Base-by-base conservation (phyloP, 1,140 invertebrate genomes). In the Brevipalpus yothersi region DNA sequence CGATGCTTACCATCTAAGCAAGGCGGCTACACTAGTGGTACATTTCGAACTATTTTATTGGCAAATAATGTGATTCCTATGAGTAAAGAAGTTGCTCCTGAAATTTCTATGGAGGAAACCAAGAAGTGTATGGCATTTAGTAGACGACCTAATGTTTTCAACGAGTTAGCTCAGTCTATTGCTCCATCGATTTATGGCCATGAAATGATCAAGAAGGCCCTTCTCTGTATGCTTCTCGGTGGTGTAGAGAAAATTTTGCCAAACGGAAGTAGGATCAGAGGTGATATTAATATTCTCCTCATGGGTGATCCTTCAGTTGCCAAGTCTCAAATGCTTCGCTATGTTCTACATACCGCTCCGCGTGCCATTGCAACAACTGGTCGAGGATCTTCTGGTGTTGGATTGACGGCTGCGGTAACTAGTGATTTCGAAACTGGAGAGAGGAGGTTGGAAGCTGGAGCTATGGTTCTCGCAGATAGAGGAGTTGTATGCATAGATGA, bases 401-500 rank as follows among this genome's bases (percentile, higher is more conserved):
- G 95, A 80, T 75, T 99, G 19, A 99, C 95, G 9, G 95, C 95
- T 41, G 94, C 95, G 12, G 93, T 99, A 2, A 95, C 91, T 11
- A 83, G 84, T 1, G 94, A 98, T 71, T 80, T 82, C 58, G 94
- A 98, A 69, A 93, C 86, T 56, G 89, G 74, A 53, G 77, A 78
- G 64, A 69, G 69, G 63, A 79, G 90, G 59, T 70, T 98, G 21
- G 94, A 98, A 75, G 94, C 93, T 7, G 94, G 94, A 67, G 94
- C 94, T 62, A 98, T 98, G 94, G 94, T 98, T n/a, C 70, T 98
- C 39, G 94, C 91, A 0, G 94, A 98, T 74, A 76, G 93, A 58
- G 94, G 94, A 23, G 86, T 98, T 53, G 93, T 98, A 56, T 98
- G 94, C 69, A 98, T 99, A 70, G 95, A 99, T 72, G 94, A 99